Base-by-base conservation (phyloP, 1,140 invertebrate genomes). In the Proales similis region DNA sequence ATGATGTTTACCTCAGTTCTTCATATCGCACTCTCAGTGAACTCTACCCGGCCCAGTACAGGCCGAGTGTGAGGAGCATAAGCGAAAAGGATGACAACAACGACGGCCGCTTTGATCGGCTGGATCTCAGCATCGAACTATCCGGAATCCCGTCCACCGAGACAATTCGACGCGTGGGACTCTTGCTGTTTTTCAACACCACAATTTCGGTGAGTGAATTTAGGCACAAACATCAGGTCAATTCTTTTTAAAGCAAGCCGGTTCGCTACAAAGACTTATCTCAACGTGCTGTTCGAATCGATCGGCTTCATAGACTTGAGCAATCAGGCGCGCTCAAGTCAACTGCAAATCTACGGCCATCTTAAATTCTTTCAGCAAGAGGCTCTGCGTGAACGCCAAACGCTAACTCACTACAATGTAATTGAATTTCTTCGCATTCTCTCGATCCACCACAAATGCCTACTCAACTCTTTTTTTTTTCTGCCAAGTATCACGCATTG, bases 401-500 rank as follows among this genome's bases (percentile, higher is more conserved):
- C 33, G 24, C 45, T 42, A 42, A 42, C 39, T 42, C 36, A 29
- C 27, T 57, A 57, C 45, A n/a, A n/a, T n/a, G n/a, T n/a, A n/a
- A n/a, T n/a, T n/a, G n/a, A n/a, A n/a, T n/a, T n/a, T n/a, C n/a
- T n/a, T n/a, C n/a, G n/a, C n/a, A n/a, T n/a, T n/a, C n/a, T n/a
- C n/a, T n/a, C n/a, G n/a, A n/a, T n/a, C n/a, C n/a, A n/a, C n/a
- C n/a, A n/a, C n/a, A n/a, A n/a, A n/a, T n/a, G n/a, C n/a, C n/a
- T n/a, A n/a, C n/a, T n/a, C 14, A 19, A 22, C 30, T 42, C 45
- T n/a, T 57, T 29, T 43, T 57, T 57, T 57, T 42, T 57, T 6
- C 9, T 26, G 45, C 19, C 33, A 14, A 57, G 51, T 57, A 57
- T 57, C 51, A 57, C 39, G 17, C 45, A 24, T 57, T 57, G 22